These are phyloP conservation scores for Trilocha varians DNA, from an alignment of 2,888 invertebrate species.

Conservation along the genomic window DNA sequence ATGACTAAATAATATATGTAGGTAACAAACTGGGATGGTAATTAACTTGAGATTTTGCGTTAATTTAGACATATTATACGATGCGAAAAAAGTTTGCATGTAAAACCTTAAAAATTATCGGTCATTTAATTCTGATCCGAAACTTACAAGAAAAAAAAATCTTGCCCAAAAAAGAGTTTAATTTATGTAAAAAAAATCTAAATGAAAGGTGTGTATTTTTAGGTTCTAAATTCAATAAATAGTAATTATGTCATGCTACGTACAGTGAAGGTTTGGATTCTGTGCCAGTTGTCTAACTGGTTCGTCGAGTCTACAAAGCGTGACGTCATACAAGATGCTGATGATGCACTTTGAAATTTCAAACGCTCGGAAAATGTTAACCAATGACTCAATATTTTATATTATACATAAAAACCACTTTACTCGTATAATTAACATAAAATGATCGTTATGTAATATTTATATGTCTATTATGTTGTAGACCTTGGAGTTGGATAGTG, in stretches of 20 bases:
- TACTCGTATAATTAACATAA: background rate
- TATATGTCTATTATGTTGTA: background rate
- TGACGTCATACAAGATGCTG: slow-evolving; percentile 4
- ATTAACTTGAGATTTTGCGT: no score
- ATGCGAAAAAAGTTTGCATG: no score
- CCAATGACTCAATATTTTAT: slow-evolving; percentile 4
- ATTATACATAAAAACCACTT: background rate
- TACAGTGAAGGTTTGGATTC: background rate
- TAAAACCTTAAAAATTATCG: no score
- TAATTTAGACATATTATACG: no score
- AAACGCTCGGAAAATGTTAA: slow-evolving; percentile 1
- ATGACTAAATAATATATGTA: no score
- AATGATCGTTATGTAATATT: background rate
- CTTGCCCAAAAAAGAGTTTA: no score
- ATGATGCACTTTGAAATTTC: slow-evolving; percentile 1
- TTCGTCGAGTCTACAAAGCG: slow-evolving; percentile 3
- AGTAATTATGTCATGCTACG: background rate
- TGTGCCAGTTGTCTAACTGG: slow-evolving; percentile 2
- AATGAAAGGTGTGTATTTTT: no score
- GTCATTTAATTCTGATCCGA: no score
- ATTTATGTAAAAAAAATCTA: no score
- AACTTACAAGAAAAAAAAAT: no score
- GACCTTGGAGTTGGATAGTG: background rate
- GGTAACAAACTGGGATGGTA: no score
- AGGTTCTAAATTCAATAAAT: background rate